Evolutionary conservation across 2,113 vertebrate species (phyloP), one percentile per base, ranked within the genome.

Genomic region (Zootoca vivipara): DNA sequence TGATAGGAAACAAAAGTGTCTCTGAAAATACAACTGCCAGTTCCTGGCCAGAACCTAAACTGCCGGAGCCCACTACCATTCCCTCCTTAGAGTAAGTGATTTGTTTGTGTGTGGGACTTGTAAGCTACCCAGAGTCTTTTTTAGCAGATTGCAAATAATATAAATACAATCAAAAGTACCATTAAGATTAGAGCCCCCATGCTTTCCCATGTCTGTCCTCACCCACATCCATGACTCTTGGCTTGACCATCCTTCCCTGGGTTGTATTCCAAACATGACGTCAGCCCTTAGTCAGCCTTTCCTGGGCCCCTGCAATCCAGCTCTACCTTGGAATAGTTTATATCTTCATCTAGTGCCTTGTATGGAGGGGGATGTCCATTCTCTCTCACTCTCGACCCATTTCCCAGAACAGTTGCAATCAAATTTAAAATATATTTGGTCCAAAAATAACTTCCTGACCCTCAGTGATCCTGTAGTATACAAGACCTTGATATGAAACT

Each of bases 51-150:
- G 92, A 90, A 72, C 93, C 95, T 46, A 82, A 94, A 78, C 95
- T 97, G 33, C 93, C 95, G 75, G 91, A 95, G 30, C 91, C 96
- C 72, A 90, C 94, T 67, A 95, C 97, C 84, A 92, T 92, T 84
- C 91, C 95, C 83, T 93, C 96, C 58, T 93, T 96, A 95, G 96
- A 94, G 99, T 99, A 97, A 98, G 98, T 96, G 75, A 28, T 38
- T 69, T 40, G 33, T 7, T 6, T 67, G 7, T 24, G 62, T 72
- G 20, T 87, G 62, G 67, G 6, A 35, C 52, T 15, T 5, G 20
- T 26, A 52, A n/a, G 18, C 20, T 73, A 56, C 65, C 22, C 18
- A 58, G 20, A 26, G n/a, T 22, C 69, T 84, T 38, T 84, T 38
- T 35, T 52, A 56, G 52, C 58, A 26, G 33, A 30, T 77, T 77